A percentile compares a stretch with the other conserved stretches of the same genome.
These are phyloP conservation scores for Phortica okadai DNA, from an alignment of 2,888 invertebrate species.

Conservation along the genomic window DNA sequence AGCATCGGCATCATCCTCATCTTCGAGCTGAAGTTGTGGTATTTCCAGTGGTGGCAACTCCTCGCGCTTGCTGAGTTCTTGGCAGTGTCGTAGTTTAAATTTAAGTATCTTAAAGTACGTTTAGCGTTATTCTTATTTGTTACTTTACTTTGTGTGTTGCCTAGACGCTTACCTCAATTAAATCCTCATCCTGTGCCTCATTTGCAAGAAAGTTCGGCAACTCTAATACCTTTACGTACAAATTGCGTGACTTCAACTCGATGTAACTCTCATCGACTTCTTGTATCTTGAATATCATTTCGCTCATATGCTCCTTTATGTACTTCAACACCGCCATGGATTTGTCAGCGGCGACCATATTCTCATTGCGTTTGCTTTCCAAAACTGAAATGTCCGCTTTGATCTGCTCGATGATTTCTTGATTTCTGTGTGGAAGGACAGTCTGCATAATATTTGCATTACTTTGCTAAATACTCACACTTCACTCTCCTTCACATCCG, in stretches of 20 bases:
- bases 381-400: slow-evolving; percentile 80
- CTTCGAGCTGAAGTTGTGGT: slow-evolving; percentile 63
- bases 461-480: slow-evolving; percentile 79
- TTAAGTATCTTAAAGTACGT: slow-evolving; percentile 67
- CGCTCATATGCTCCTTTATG: slow-evolving; percentile 73
- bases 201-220: slow-evolving; percentile 69
- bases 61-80: slow-evolving; percentile 63
- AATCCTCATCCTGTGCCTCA: slow-evolving; percentile 70
- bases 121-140: background rate
- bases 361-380: slow-evolving; percentile 74
- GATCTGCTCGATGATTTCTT: slow-evolving; percentile 83
- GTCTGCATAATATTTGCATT: background rate
- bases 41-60: slow-evolving; percentile 57
- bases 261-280: slow-evolving; percentile 75
- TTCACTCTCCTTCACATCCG: slow-evolving; percentile 87
- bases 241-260: slow-evolving; percentile 60
- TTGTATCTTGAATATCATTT: slow-evolving; percentile 76
- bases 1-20: slow-evolving; percentile 65
- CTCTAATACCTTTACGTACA: slow-evolving; percentile 63
- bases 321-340: slow-evolving; percentile 71
- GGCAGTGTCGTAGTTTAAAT: slow-evolving; percentile 70
- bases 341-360: slow-evolving; percentile 72
- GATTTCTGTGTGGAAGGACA: slow-evolving; percentile 78
- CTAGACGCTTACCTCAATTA: slow-evolving; percentile 65
- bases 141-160: background rate